Percentiles rank a stretch among this genome's conserved stretches.
These are phyloP conservation scores for Lepidocolaptes lacrymiger DNA, from an alignment of 2,797 vertebrate genomes.

Conservation along the genomic window DNA sequence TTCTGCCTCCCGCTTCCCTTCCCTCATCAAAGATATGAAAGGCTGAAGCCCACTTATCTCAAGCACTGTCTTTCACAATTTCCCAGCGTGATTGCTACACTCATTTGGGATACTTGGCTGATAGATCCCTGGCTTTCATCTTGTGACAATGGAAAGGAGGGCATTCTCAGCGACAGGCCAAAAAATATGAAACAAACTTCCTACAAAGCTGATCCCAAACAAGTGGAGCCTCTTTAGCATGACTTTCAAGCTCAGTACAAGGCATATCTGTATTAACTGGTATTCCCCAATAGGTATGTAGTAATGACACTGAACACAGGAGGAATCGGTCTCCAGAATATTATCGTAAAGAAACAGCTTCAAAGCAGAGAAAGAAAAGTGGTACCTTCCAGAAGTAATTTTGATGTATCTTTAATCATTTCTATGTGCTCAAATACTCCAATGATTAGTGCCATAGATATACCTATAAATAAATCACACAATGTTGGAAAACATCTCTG, in stretches of 20 bases:
- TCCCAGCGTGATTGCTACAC: constrained; percentile 33
- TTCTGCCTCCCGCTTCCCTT: neutral
- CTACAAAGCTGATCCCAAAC: constrained; percentile 18
- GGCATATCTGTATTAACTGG: neutral
- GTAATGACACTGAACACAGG: constrained; percentile 36
- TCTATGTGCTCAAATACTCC: constrained; percentile 46
- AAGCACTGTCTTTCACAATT: constrained; percentile 47
- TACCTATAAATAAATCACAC: constrained; percentile 62
- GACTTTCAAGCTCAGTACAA: constrained; percentile 39
- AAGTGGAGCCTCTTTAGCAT: constrained; percentile 1
- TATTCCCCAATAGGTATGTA: constrained; percentile 24
- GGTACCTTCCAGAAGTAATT: constrained; percentile 52
- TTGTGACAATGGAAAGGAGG: constrained; percentile 37
- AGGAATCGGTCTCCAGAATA: constrained; percentile 36
- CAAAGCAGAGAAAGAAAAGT: constrained; percentile 48
- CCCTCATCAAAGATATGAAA: constrained; percentile 28
- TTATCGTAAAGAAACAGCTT: constrained; percentile 39
- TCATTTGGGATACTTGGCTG: constrained; percentile 57
- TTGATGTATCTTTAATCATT: constrained; percentile 69
- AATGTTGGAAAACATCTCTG: constrained; percentile 52
- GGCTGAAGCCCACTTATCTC: constrained; percentile 47
- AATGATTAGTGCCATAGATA: constrained; percentile 42
- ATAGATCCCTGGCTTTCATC: constrained; percentile 55
- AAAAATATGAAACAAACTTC: constrained; percentile 46
- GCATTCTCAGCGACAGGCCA: neutral